phyloP scores from a whole-genome alignment of 2,797 vertebrate genomes.

The Melanotaenia nigrans region DNA sequence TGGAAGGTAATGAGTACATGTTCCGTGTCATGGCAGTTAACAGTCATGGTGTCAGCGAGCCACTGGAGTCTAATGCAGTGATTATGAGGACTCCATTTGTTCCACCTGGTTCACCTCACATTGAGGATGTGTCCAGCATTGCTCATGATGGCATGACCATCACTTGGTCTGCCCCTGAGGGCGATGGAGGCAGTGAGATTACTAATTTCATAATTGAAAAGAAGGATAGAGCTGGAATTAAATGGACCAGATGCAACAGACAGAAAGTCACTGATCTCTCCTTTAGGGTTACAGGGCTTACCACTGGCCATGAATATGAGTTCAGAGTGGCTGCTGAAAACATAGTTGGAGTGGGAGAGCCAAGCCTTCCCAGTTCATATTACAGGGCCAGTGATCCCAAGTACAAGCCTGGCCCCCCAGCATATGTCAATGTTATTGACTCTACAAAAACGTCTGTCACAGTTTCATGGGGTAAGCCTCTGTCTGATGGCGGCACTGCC shows the following conservation, averaged over 20 bases:
- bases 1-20: constrained; percentile 96
- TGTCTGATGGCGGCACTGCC: constrained; percentile 92
- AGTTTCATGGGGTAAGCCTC: constrained; percentile 93
- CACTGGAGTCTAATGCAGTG: constrained; percentile 87
- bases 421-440: constrained; percentile 89
- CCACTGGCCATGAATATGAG: constrained; percentile 95
- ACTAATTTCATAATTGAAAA: constrained; percentile 93
- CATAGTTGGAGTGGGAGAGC: constrained; percentile 90
- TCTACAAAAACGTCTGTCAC: constrained; percentile 91
- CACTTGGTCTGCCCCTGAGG: constrained; percentile 92
- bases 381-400: constrained; percentile 95
- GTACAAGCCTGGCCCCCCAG: constrained; percentile 95
- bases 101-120: constrained; percentile 91
- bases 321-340: constrained; percentile 97
- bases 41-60: constrained; percentile 90
- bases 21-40: constrained; percentile 98
- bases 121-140: constrained; percentile 92
- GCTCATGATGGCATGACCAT: constrained; percentile 95
- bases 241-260: constrained; percentile 97
- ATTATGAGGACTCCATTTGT: constrained; percentile 95
- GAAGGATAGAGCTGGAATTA: constrained; percentile 93
- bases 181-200: constrained; percentile 94
- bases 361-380: constrained; percentile 90
- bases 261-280: constrained; percentile 93
- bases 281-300: constrained; percentile 91